Base-by-base conservation (phyloP, 1,140 invertebrate species). In the Solenopsis invicta region DNA sequence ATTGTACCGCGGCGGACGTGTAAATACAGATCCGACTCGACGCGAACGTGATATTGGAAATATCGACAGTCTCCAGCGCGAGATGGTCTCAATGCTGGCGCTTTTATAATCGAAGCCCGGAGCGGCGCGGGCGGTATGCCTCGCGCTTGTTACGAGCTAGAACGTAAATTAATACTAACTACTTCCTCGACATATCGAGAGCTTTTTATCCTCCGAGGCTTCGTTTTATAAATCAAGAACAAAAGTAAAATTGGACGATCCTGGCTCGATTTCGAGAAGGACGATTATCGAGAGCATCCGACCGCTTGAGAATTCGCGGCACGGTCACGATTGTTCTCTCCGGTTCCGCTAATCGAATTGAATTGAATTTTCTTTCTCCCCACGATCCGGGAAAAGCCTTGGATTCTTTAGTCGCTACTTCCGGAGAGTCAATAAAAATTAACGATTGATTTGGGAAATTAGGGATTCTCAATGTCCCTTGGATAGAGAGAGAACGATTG, bases 321-420 rank as follows among this genome's bases (percentile, higher is more conserved):
- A 93, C 90, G 90, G 80, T 64, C 89, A 72, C 85, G 77, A 88
- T 86, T 67, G 90, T 92, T 90, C 88, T 89, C 89, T 76, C 50
- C 61, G 64, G 52, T 77, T 77, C 56, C 61, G 75, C 80, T 93
- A 93, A 93, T 93, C 91, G 90, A 93, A 93, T 92, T 71, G 81
- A 93, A 93, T 93, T 93, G 91, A 93, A 94, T 94, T 91, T 93
- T 91, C 91, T 88, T 86, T 64, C 87, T 90, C 72, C 85, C 88
- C 74, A 87, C 85, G 81, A 66, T 69, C 67, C 24, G 10, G 84
- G 74, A 3, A 48, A 45, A 72, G 61, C 76, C 21, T 29, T 52
- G 61, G 62, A 52, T 61, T 37, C 72, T 29, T 59, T 45, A 45
- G 21, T 21, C 37, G 24, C 29, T 52, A 52, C n/a, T 85, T 62